Base-by-base conservation (phyloP, 2,888 invertebrate species). In the Omphaloscelis lunosa region DNA sequence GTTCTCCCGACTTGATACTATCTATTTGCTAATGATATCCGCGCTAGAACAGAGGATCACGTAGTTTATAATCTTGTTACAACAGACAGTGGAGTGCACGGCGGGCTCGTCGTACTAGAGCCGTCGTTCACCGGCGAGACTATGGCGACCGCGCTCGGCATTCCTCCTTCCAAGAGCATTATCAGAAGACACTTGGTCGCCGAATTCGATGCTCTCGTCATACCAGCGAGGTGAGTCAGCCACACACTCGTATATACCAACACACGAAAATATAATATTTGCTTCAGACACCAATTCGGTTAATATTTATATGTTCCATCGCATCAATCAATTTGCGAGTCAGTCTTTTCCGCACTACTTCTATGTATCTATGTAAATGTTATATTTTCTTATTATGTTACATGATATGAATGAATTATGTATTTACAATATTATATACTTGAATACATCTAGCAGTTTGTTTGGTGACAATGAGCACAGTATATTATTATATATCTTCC, bases 41-140 rank as follows among this genome's bases (percentile, higher is more conserved):
- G 34, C 48, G 17, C 23, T 11, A 61, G 58, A 61, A 20, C 61
- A 62, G 61, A 11, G 45, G 62, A 62, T 79, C 82, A 87, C 72
- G 72, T 82, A 77, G 72, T 45, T 77, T 45, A 70, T 84, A 62
- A 82, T 80, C 72, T 70, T 83, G 62, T 81, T 82, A 73, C 75
- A 92, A 83, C 96, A 98, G 99, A 99, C 95, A 99, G 99, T 92
- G 99, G 99, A 88, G 99, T 99, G 15, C 99, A 99, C 93, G 99
- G 99, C 80, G 99, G 99, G 20, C 96, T 99, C 84, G 99, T 99
- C 72, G 99, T 99, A 27, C 95, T 99, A 90, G 99, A 99, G 93
- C 98, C 99, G 27, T 99, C 99, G 23, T 99, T 99, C 95, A 99
- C 98, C 76, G 99, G 99, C 51, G 99, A 99, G 94, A 99, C 99